These are phyloP conservation scores for Scolopax bukidnonensis DNA, from an alignment of 2,797 vertebrate species.

Conservation along the genomic window DNA sequence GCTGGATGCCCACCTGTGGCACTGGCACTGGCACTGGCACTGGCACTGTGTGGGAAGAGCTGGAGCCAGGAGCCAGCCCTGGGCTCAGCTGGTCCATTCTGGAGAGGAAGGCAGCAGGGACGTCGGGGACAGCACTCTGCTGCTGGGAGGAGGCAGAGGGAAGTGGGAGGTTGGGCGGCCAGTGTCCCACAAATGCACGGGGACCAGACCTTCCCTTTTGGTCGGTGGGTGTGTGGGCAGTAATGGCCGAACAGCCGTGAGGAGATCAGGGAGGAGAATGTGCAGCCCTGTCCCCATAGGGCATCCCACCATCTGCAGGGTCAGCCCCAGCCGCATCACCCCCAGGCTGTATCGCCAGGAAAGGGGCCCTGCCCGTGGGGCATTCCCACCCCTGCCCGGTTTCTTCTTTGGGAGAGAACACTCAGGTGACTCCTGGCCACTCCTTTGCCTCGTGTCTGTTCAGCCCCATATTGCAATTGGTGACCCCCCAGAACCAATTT, in stretches of 20 bases:
- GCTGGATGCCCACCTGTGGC: neutral
- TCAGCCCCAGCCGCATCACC: neutral
- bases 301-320: neutral
- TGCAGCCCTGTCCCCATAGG: neutral
- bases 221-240: rapidly evolving
- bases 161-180: neutral
- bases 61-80: conserved; percentile 36
- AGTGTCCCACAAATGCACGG: rapidly evolving
- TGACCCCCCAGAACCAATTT: neutral
- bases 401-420: neutral
- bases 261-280: rapidly evolving
- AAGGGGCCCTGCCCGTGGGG: rapidly evolving
- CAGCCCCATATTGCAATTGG: neutral
- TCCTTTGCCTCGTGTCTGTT: neutral
- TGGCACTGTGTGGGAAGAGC: neutral
- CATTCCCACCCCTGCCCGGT: neutral
- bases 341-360: neutral
- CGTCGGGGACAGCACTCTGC: neutral
- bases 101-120: conserved; percentile 17
- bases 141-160: conserved; percentile 5
- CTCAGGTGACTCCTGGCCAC: neutral
- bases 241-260: rapidly evolving
- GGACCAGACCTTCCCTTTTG: neutral
- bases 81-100: conserved; percentile 31
- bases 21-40: neutral